Evolutionary conservation across 2,113 vertebrate genomes (phyloP).

Genomic region (Notothenia coriiceps): DNA sequence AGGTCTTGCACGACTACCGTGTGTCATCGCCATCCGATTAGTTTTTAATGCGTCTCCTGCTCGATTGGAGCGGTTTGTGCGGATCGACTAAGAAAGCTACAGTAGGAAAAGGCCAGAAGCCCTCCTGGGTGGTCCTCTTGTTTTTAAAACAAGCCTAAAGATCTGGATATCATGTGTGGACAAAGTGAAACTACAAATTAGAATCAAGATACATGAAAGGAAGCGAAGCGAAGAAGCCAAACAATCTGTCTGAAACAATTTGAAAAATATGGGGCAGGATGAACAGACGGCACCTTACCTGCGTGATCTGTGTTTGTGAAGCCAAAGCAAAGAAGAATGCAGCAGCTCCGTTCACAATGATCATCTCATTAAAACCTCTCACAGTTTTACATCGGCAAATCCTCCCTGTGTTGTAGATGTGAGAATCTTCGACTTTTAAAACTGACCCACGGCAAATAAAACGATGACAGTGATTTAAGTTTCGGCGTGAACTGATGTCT

Average conservation of each 20-base stretch:
- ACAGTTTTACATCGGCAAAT: conserved; percentile 18
- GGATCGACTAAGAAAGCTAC: conserved; percentile 15
- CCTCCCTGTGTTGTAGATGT: conserved; percentile 1
- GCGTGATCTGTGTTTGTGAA: conserved; percentile 5
- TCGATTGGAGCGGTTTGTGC: conserved; percentile 47
- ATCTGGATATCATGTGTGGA: conserved; percentile 76
- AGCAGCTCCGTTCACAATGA: background rate
- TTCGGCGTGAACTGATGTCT: conserved; percentile 54
- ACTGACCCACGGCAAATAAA: conserved; percentile 44
- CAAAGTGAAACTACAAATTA: conserved; percentile 68
- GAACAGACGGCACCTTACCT: background rate
- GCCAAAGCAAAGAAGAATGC: background rate
- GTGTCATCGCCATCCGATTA: conserved; percentile 76
- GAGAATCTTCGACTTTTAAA: conserved; percentile 14
- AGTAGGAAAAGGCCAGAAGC: conserved; percentile 39
- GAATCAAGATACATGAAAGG: conserved; percentile 71
- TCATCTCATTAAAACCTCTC: conserved; percentile 21
- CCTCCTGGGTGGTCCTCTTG: conserved; percentile 76
- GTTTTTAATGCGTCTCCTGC: conserved; percentile 74
- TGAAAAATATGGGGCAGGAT: conserved; percentile 41
- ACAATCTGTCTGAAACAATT: conserved; percentile 60
- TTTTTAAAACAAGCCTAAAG: conserved; percentile 59
- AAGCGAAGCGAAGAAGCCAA: conserved; percentile 52
- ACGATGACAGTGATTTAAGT: conserved; percentile 60
- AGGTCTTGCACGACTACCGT: conserved; percentile 76